Evolutionary conservation across 1,140 invertebrate species (phyloP).

Genomic region (Capitella teleta): DNA sequence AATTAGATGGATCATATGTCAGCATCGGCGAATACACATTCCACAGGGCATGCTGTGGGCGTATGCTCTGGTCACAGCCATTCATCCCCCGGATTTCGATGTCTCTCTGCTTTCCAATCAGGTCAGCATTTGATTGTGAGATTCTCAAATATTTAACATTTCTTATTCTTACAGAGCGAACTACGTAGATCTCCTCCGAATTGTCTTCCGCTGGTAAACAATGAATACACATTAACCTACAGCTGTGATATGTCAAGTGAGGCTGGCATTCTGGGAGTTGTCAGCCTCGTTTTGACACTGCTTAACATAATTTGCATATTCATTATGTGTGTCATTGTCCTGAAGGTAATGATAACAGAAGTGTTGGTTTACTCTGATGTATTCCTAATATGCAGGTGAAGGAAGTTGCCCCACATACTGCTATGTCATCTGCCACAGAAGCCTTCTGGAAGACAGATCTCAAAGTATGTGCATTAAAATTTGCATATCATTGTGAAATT

Average conservation of each 20-base stretch:
- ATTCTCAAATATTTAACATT: background rate
- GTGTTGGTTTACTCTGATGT: background rate
- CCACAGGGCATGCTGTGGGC: constrained; percentile 64
- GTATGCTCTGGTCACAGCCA: constrained; percentile 50
- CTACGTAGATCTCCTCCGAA: background rate
- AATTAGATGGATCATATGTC: background rate
- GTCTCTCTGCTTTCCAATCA: background rate
- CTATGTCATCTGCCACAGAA: constrained; percentile 54
- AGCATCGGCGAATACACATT: background rate
- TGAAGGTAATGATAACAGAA: constrained; percentile 57
- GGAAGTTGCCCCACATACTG: constrained; percentile 71
- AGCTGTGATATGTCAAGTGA: constrained; percentile 47
- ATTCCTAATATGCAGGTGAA: constrained; percentile 52
- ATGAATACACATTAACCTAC: constrained; percentile 27
- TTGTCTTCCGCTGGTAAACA: constrained; percentile 23
- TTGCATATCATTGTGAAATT: background rate
- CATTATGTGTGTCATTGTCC: constrained; percentile 63
- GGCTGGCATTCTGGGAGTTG: constrained; percentile 62
- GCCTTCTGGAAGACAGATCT: constrained; percentile 73
- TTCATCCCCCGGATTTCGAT: constrained; percentile 15
- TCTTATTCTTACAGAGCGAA: background rate
- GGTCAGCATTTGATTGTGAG: background rate
- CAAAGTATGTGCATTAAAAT: constrained; percentile 39
- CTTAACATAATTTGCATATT: constrained; percentile 77
- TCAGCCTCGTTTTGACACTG: constrained; percentile 66